Evolutionary conservation across 1,140 invertebrate genomes (phyloP).

Genomic region (Drosophila mauritiana): DNA sequence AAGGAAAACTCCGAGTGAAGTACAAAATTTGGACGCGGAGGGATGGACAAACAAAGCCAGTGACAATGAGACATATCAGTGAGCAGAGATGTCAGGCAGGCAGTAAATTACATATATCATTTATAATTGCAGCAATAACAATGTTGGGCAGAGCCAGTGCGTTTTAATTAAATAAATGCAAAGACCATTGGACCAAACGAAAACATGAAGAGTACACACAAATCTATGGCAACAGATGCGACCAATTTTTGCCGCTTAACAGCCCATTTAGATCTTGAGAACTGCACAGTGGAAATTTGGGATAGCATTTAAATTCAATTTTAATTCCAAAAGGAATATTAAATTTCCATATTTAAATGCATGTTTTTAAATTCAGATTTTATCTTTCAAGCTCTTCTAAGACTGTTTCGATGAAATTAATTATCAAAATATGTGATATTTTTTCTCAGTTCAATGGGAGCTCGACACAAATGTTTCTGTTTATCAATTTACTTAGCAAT

Average conservation of each 20-base stretch:
- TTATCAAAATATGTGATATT: background rate
- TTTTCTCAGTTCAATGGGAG: background rate
- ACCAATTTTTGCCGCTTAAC: slow-evolving; percentile 47
- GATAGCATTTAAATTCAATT: background rate
- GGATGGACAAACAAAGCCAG: slow-evolving; percentile 31
- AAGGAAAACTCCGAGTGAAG: slow-evolving; percentile 6
- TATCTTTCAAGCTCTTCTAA: too few relatives aligned
- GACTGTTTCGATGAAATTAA: background rate
- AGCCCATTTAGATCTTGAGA: slow-evolving; percentile 20
- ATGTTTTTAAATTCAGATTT: too few relatives aligned
- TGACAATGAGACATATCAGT: slow-evolving; percentile 39
- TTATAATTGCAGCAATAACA: slow-evolving; percentile 72
- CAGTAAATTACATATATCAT: slow-evolving; percentile 78
- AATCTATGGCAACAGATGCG: slow-evolving; percentile 42
- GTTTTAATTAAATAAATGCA: slow-evolving; percentile 74
- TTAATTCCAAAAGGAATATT: background rate
- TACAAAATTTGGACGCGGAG: background rate
- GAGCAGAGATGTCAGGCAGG: slow-evolving; percentile 22
- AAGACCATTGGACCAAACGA: slow-evolving; percentile 23
- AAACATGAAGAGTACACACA: slow-evolving; percentile 39
- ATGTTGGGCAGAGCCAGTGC: slow-evolving; percentile 35
- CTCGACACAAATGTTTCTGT: slow-evolving; percentile 29
- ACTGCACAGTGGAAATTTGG: background rate
- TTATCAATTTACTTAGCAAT: slow-evolving; percentile 62
- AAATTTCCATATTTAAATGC: too few relatives aligned